Conservation (phyloP, 2,113 vertebrate genomes). For the Platichthys flesus region DNA sequence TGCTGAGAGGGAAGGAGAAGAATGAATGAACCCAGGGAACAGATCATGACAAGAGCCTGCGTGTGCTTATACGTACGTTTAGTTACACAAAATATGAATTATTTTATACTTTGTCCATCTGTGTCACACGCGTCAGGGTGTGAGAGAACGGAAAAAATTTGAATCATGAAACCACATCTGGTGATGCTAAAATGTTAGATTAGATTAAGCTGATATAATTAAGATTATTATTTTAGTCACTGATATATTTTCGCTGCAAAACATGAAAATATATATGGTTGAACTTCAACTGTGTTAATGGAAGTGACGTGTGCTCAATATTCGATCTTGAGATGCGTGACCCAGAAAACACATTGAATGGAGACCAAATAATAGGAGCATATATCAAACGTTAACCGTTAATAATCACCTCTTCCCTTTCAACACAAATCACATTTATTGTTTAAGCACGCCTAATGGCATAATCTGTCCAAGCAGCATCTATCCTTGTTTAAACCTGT, state of each 20-base stretch:
- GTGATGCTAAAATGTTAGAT: conserved; percentile 19
- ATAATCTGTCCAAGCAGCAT: conserved; percentile 54
- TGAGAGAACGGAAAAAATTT: neutral
- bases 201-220: conserved; percentile 18
- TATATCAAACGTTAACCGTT: conserved; percentile 20
- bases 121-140: neutral
- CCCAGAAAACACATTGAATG: conserved; percentile 9
- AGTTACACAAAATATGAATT: conserved; percentile 20
- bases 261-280: conserved; percentile 22
- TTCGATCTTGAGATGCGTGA: conserved; percentile 12
- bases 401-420: conserved; percentile 19
- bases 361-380: conserved; percentile 17
- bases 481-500: conserved; percentile 41
- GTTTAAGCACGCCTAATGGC: conserved; percentile 50
- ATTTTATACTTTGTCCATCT: neutral
- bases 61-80: conserved; percentile 42
- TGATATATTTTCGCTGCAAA: neutral
- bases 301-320: conserved; percentile 48
- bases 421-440: conserved; percentile 36
- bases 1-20: conserved; percentile 17
- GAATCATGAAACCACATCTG: too few species aligned
- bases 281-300: neutral
- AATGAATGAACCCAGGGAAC: conserved; percentile 7
- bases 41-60: neutral
- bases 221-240: neutral